Base-by-base conservation (phyloP, 2,113 vertebrate genomes). In the Urocitellus parryii region DNA sequence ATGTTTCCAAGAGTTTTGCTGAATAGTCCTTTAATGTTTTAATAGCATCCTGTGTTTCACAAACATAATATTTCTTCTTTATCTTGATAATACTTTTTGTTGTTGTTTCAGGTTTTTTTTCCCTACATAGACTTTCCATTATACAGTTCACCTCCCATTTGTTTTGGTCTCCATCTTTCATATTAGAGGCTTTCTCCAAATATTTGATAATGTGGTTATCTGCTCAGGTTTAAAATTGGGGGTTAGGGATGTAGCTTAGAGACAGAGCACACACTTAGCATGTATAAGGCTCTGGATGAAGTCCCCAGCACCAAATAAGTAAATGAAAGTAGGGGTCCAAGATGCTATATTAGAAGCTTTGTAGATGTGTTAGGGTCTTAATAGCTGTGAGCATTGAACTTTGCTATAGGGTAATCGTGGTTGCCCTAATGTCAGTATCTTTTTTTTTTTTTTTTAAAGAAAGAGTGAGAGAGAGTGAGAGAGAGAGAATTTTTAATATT, bases 41-140 rank as follows among this genome's bases (percentile, higher is more conserved):
- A 76, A 51, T 63, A 95, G n/a, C 34, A 82, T 91, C 42, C 37
- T 86, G 56, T 86, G 56, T 97, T 92, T 96, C 51, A 92, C 27
- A 87, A 72, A 88, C 68, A 37, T 58, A 93, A 1, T 90, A 5
- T 96, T 85, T 94, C 85, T 34, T 80, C 11, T 78, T 83, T 45
- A 27, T 73, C 61, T 45, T 88, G 65, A 72, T 56, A 79, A 42
- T 90, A 14, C 90, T n/a, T 80, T 77, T 22, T 24, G 2, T 88
- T 63, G 86, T 53, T 51, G 8, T 91, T 83, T 92, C 45, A 56
- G 68, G 48, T 83, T 90, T 90, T 22, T 94, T 63, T 22, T 82
- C 22, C 25, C 37, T 12, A n/a, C 14, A 32, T 72, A 82, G 48
- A 65, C 88, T 65, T 80, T 93, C 22, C 42, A 88, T 45, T 63